Conservation (phyloP, 2,113 vertebrate species). For the Harpagus bidentatus region DNA sequence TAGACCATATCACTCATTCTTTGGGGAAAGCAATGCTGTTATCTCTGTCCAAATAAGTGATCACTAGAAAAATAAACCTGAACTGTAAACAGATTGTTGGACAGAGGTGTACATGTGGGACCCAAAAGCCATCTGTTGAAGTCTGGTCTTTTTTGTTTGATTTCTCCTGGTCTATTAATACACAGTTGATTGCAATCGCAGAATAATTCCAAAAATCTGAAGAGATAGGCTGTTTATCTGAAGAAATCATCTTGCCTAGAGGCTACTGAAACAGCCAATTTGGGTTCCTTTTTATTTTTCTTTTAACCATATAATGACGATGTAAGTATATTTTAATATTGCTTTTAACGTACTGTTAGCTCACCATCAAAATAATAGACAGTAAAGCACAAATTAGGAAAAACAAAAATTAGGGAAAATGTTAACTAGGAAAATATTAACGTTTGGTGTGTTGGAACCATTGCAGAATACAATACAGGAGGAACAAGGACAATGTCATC, state of each 20-base stretch:
- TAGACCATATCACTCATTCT: background rate
- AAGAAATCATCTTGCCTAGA: background rate
- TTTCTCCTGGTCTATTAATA: background rate
- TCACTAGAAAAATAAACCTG: slow-evolving; percentile 6
- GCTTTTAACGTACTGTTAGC: background rate
- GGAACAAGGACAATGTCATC: background rate
- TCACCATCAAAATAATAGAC: background rate
- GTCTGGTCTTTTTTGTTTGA: background rate
- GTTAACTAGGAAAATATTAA: background rate
- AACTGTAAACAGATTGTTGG: slow-evolving; percentile 47
- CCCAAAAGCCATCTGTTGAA: slow-evolving; percentile 39
- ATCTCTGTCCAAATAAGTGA: slow-evolving; percentile 16
- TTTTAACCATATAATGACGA: background rate
- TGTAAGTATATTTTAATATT: background rate
- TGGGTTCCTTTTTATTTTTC: background rate
- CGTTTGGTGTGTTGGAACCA: background rate
- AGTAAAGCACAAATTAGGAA: background rate
- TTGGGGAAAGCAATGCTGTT: background rate
- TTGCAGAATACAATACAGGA: background rate
- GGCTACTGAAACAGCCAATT: background rate
- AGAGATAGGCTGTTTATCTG: background rate
- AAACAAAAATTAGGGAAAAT: rapidly evolving
- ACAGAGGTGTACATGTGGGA: background rate
- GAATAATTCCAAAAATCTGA: background rate
- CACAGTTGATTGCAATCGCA: background rate